Base-by-base conservation (phyloP, 2,888 invertebrate genomes). In the Dasypolia templi region DNA sequence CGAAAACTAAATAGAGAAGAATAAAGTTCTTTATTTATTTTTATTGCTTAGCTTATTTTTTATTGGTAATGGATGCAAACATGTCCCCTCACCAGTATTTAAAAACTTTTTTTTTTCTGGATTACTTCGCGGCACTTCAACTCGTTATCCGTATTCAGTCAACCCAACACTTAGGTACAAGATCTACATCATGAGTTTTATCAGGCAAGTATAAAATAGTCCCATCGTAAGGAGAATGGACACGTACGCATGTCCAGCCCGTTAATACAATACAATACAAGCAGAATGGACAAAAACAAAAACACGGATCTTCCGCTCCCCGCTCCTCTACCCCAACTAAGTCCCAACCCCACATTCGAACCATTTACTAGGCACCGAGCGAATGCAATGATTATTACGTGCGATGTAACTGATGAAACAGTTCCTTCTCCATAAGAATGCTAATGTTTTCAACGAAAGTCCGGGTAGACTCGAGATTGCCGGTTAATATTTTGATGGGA, bases 381-480 rank as follows among this genome's bases (percentile, higher is more conserved):
- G 80, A 84, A 88, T 83, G 85, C 87, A 86, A 88, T 86, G 86
- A 88, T 87, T 85, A 88, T 86, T 87, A 87, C 76, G 81, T 82
- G 77, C 75, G 69, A 81, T 81, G 76, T 75, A 62, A 82, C 82
- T 86, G 86, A 82, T 79, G 84, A 81, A 86, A 87, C 75, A 72
- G 79, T 77, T 80, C 76, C 75, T 63, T 22, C 53, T 55, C 78
- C 77, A 84, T 87, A 84, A 83, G 86, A 87, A 87, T 87, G 87
- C 86, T 87, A 86, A 86, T 87, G 78, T 80, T 84, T 72, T 42
- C 67, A 63, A 64, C 35, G 58, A 75, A 72, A 76, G 55, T 62
- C 66, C 61, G 75, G 74, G 62, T 62, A 65, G 71, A 58, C 63
- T 44, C 72, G 39, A 56, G 22, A 77, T 81, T 81, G 72, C 63